Base-by-base conservation (phyloP, 2,888 invertebrate genomes). In the Thecophora atra region DNA sequence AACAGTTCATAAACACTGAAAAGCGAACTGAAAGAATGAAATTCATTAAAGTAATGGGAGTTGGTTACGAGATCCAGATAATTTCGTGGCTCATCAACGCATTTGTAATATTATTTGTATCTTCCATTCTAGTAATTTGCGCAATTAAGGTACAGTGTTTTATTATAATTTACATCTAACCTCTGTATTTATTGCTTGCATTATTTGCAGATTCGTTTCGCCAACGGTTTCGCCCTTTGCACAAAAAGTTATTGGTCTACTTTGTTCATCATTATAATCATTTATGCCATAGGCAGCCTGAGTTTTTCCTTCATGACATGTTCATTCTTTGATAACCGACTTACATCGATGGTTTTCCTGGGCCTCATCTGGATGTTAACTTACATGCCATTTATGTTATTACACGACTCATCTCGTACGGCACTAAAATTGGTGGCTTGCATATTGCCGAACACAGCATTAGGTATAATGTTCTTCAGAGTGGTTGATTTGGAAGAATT, bases 41-140 rank as follows among this genome's bases (percentile, higher is more conserved):
- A 2, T 42, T 70, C n/a, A 3, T 95, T 92, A 94, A 94, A 88
- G 93, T 95, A 87, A 94, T 95, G 92, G 95, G 95, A 2, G 86
- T 95, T 58, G 89, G 91, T 51, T 91, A 91, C 65, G 92, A 92
- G 90, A 87, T 94, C 75, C 92, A 95, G 80, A 95, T 94, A 93
- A 80, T 89, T 1, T 93, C 94, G 3, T 95, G 95, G 94, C 95
- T 93, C 83, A 86, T 90, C 69, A 93, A 93, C 82, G 91, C 92
- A 71, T 89, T 94, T 72, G 73, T 91, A 5, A 91, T 91, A 76
- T 87, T 92, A 73, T 71, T 91, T 1, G 79, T 92, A 21, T 89
- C 91, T 0, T 87, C 90, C 0, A 68, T 87, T 13, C 75, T 90
- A 0, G 87, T 91, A 21, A 84, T 89, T 4, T 69, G 90, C 5